Evolutionary conservation across 2,888 invertebrate genomes (phyloP).

Genomic region (Agrochola lychnidis): DNA sequence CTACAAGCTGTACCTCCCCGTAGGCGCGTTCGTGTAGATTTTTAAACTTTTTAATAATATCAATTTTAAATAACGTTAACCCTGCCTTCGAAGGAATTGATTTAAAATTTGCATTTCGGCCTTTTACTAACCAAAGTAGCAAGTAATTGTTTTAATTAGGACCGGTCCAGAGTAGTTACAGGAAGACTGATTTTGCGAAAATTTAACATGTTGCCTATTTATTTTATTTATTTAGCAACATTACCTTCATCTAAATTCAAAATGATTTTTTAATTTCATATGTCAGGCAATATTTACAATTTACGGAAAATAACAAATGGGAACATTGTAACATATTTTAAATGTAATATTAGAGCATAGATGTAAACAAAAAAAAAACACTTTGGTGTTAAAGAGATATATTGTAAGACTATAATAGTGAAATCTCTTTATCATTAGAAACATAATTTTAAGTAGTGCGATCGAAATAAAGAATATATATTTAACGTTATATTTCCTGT

Average conservation of each 20-base stretch:
- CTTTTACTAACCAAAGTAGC: conserved; percentile 64
- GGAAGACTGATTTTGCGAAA: conserved; percentile 78
- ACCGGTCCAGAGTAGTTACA: conserved; percentile 68
- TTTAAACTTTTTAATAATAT: conserved; percentile 58
- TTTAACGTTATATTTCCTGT: conserved; percentile 84
- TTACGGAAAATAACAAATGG: conserved; percentile 87
- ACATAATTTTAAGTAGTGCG: conserved; percentile 85
- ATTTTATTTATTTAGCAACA: conserved; percentile 58
- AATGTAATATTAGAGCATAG: conserved; percentile 89
- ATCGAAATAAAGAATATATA: conserved; percentile 81
- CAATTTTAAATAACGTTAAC: conserved; percentile 58
- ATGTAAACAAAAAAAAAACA: conserved; percentile 79
- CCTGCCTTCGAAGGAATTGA: conserved; percentile 77
- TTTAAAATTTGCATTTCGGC: conserved; percentile 76
- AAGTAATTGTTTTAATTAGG: conserved; percentile 62
- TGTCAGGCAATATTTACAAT: conserved; percentile 77
- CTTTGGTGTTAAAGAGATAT: conserved; percentile 84
- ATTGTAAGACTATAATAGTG: conserved; percentile 85
- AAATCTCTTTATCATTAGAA: conserved; percentile 87
- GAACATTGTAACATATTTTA: conserved; percentile 91
- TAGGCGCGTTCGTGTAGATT: conserved; percentile 58
- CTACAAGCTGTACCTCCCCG: conserved; percentile 46
- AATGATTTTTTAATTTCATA: conserved; percentile 54
- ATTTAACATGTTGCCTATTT: conserved; percentile 61
- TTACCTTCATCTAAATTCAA: conserved; percentile 56